Conservation (phyloP, 2,888 invertebrate genomes). For the Perithous albicinctus region DNA sequence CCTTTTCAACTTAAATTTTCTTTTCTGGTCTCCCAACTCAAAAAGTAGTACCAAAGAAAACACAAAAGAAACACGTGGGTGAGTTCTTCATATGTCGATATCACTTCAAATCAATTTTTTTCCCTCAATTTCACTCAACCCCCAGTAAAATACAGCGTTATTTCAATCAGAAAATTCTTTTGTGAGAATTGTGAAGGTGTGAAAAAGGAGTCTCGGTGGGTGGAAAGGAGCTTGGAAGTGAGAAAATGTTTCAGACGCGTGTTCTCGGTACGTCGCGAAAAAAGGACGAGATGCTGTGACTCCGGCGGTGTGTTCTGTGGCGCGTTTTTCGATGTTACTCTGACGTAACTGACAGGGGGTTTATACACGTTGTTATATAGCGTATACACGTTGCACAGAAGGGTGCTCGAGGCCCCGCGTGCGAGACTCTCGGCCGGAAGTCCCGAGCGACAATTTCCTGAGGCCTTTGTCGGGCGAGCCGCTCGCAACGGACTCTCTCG, state of each 20-base stretch:
- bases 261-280: conserved; percentile 15
- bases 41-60: too few relatives aligned
- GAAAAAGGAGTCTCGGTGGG: not conserved
- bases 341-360: conserved; percentile 12
- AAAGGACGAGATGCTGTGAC: conserved; percentile 29
- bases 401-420: conserved; percentile 52
- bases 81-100: too few relatives aligned
- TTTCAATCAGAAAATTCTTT: conserved; percentile 10
- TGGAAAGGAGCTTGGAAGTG: not conserved
- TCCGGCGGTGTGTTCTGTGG: conserved; percentile 12
- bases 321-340: conserved; percentile 34
- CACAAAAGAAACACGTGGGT: too few relatives aligned
- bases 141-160: not conserved
- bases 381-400: not conserved
- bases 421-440: conserved; percentile 66
- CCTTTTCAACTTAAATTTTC: too few relatives aligned
- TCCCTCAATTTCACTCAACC: too few relatives aligned
- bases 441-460: conserved; percentile 72
- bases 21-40: too few relatives aligned
- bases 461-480: conserved; percentile 68
- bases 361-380: not conserved
- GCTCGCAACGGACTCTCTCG: conserved; percentile 42
- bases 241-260: conserved; percentile 23
- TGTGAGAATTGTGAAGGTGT: conserved; percentile 11
- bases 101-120: too few relatives aligned